Base-by-base conservation (phyloP, 2,797 vertebrate species). In the Rhyacichthys aspro region DNA sequence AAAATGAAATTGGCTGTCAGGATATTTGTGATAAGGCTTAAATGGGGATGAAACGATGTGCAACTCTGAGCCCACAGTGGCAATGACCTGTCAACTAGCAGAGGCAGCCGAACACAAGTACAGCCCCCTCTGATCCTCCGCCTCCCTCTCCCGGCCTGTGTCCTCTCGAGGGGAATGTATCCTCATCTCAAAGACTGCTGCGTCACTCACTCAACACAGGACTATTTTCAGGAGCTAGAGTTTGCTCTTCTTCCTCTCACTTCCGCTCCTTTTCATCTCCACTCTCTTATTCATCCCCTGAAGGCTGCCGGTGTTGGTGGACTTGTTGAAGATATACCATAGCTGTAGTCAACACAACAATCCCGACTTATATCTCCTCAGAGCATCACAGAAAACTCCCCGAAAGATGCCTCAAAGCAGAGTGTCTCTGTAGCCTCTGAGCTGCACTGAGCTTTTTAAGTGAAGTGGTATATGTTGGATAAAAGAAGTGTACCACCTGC, bases 201-300 rank as follows among this genome's bases (percentile, higher is more conserved):
- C 76, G 61, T 79, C 82, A 79, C 76, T 74, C 72, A 72, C 72
- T 83, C 70, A 41, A 65, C 79, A 63, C 53, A 48, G 53, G 68
- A 41, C 81, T 88, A 83, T 87, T 87, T 86, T 84, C 72, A 82
- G 86, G 55, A 75, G 65, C 76, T 79, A 45, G 6, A 77, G 81
- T 83, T 80, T 70, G 56, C 81, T 83, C 72, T 61, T 81, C 45
- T 74, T 53, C 50, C 42, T 89, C 72, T 82, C 81, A 83, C 84
- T 81, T 82, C 74, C 54, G 53, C 58, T 57, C 69, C 66, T 72
- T 90, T 85, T 88, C 75, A 86, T 82, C 80, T 79, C 36, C 58
- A 17, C 80, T 66, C 59, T 71, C 67, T 71, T 67, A 53, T 73
- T 63, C 75, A 55, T 69, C 65, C 75, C 74, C 81, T 9, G 28